Percentiles rank a stretch among this genome's conserved stretches.
phyloP scores from a whole-genome alignment of 2,113 vertebrate species.

The Peromyscus polionotus region DNA sequence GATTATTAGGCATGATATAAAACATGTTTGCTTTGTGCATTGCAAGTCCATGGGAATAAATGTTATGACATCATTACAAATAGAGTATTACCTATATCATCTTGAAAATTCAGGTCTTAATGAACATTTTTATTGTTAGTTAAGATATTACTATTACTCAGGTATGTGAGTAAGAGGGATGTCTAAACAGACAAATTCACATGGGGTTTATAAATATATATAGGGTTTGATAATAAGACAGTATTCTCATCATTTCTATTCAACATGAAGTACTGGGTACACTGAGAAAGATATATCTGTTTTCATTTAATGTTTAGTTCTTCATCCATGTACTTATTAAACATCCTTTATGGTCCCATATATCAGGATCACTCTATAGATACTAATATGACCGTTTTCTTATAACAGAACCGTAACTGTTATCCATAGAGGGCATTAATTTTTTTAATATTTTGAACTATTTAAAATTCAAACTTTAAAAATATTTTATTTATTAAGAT shows the following conservation, averaged over 20 bases:
- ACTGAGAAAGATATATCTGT: background rate
- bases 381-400: background rate
- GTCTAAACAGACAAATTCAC: background rate
- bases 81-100: background rate
- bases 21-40: background rate
- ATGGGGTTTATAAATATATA: constrained; percentile 20
- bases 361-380: background rate
- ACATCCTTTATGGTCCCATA: background rate
- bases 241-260: background rate
- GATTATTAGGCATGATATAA: background rate
- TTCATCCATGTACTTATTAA: background rate
- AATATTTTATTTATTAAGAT: background rate
- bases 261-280: background rate
- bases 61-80: background rate
- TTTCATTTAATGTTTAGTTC: background rate
- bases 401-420: constrained; percentile 30
- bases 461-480: constrained; percentile 35
- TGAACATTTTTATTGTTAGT: background rate
- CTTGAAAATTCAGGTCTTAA: background rate
- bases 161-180: background rate
- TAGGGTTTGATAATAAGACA: background rate
- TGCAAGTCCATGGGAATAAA: background rate
- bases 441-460: constrained; percentile 30
- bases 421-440: background rate
- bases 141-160: background rate